These are phyloP conservation scores for Lordiphosa andalusiaca DNA, from an alignment of 2,888 invertebrate species.

Conservation along the genomic window DNA sequence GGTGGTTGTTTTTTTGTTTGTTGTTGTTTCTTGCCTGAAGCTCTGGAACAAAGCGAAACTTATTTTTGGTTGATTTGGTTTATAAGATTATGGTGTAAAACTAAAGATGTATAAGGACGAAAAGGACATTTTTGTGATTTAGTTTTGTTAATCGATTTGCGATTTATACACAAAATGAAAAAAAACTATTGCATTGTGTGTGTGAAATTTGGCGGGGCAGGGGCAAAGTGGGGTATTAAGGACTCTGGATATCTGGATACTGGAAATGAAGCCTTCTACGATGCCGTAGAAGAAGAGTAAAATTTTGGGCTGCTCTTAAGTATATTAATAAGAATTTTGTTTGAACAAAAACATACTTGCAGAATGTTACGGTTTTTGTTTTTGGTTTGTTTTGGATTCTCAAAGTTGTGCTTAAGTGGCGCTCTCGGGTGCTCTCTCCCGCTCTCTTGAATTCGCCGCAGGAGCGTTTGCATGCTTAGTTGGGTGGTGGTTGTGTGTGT, in stretches of 20 bases:
- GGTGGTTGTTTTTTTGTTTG: conserved; percentile 48
- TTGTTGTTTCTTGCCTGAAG: conserved; percentile 47
- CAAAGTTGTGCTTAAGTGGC: conserved; percentile 54
- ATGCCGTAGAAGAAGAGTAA: conserved; percentile 76
- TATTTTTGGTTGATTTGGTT: conserved; percentile 36
- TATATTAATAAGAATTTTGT: conserved; percentile 9
- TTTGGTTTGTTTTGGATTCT: conserved; percentile 23
- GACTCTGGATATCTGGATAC: conserved; percentile 15
- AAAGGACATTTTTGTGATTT: conserved; percentile 59
- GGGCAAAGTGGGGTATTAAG: conserved; percentile 1
- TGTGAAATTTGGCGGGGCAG: conserved; percentile 58
- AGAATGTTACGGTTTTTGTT: background rate
- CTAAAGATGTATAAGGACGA: conserved; percentile 59
- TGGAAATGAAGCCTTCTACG: conserved; percentile 72
- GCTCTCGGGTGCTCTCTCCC: conserved; percentile 29
- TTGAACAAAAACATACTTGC: conserved; percentile 10
- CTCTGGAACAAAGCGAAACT: conserved; percentile 53
- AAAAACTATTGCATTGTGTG: conserved; percentile 76
- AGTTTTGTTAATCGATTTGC: conserved; percentile 48
- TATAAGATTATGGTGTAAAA: conserved; percentile 38
- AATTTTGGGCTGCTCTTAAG: conserved; percentile 15
- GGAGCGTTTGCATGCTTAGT: conserved; percentile 30
- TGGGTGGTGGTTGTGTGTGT: conserved; percentile 36
- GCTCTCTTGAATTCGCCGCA: conserved; percentile 58
- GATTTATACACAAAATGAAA: conserved; percentile 71